Conservation (phyloP, 2,888 invertebrate species). For the Halictus ligatus region DNA sequence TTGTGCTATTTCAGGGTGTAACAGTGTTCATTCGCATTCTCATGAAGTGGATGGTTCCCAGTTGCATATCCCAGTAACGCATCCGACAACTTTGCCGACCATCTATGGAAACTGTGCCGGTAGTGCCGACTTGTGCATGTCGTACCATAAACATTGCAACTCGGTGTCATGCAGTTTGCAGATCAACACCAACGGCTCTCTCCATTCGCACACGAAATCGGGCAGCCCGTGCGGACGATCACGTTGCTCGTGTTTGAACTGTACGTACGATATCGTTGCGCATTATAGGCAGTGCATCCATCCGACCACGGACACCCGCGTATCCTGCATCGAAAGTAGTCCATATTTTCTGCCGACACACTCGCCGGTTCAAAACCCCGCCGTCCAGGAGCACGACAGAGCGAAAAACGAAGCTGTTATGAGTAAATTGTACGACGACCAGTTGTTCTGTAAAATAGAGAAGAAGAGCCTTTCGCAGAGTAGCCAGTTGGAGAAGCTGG, state of each 20-base stretch:
- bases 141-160: constrained; percentile 76
- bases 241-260: constrained; percentile 75
- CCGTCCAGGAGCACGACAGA: constrained; percentile 71
- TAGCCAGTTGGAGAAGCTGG: constrained; percentile 65
- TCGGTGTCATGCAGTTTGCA: constrained; percentile 74
- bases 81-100: constrained; percentile 60
- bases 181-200: constrained; percentile 69
- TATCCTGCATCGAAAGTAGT: constrained; percentile 74
- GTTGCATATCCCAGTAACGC: constrained; percentile 71
- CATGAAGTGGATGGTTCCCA: constrained; percentile 68
- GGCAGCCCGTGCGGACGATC: constrained; percentile 58
- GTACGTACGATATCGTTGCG: constrained; percentile 75
- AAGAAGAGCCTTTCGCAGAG: constrained; percentile 65
- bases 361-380: constrained; percentile 70
- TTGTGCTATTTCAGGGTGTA: constrained; percentile 69
- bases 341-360: constrained; percentile 76
- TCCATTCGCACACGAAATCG: constrained; percentile 66
- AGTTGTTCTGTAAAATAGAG: constrained; percentile 73
- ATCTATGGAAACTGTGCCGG: constrained; percentile 74
- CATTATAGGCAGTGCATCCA: constrained; percentile 77
- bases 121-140: constrained; percentile 74
- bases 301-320: constrained; percentile 70
- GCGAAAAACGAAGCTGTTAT: constrained; percentile 68
- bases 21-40: constrained; percentile 58
- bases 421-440: constrained; percentile 72